Evolutionary conservation across 2,888 invertebrate species (phyloP).

Genomic region (Incurvaria masculella): DNA sequence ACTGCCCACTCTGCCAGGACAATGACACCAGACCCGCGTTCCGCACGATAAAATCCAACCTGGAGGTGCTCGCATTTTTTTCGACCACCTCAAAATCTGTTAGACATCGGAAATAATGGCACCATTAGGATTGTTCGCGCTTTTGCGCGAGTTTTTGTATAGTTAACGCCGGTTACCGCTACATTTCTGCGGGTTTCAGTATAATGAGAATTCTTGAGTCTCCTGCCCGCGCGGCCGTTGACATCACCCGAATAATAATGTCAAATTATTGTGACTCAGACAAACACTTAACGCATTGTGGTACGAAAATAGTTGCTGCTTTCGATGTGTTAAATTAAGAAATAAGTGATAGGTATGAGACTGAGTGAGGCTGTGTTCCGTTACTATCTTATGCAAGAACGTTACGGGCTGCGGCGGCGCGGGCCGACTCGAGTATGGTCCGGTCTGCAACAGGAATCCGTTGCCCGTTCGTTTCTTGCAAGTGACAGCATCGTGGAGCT

Average conservation of each 20-base stretch:
- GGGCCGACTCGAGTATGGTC: neutral
- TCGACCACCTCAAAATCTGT: slow-evolving; percentile 24
- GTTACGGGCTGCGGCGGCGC: neutral
- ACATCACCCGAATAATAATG: neutral
- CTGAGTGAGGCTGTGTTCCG: too few species aligned
- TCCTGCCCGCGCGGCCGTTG: neutral
- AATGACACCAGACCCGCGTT: slow-evolving; percentile 49
- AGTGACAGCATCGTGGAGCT: neutral
- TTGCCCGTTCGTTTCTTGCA: neutral
- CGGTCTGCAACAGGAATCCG: neutral
- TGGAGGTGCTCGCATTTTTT: slow-evolving; percentile 37
- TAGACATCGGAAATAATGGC: slow-evolving; percentile 26
- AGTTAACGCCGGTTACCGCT: neutral
- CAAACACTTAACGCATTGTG: too few species aligned
- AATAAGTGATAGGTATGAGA: too few species aligned
- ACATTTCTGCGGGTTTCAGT: neutral
- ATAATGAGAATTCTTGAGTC: neutral
- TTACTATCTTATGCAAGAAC: neutral
- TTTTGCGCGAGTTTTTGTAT: slow-evolving; percentile 17
- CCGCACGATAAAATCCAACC: slow-evolving; percentile 49
- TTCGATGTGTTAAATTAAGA: too few species aligned
- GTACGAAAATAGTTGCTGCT: too few species aligned
- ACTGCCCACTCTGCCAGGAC: slow-evolving; percentile 41
- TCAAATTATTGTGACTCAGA: too few species aligned
- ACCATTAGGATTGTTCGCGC: slow-evolving; percentile 29